A percentile compares a stretch with the other conserved stretches of the same genome.
These are phyloP conservation scores for Antheraea mylitta DNA, from an alignment of 1,140 invertebrate species.

Conservation along the genomic window DNA sequence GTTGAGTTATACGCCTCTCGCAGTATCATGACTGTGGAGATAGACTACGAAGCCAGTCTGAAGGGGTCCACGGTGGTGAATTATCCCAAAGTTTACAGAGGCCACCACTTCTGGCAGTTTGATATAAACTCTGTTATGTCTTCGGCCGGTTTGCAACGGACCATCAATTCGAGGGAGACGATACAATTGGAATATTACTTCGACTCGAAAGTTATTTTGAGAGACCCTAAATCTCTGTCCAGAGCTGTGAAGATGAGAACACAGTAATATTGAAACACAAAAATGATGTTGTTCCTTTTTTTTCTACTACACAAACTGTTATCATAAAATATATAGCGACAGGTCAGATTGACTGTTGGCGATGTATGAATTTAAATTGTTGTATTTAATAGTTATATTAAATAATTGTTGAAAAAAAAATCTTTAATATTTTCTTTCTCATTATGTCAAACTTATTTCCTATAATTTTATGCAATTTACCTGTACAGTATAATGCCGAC, in stretches of 20 bases:
- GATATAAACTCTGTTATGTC: constrained; percentile 31
- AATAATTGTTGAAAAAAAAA: too few relatives aligned
- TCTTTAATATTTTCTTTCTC: too few relatives aligned
- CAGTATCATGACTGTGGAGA: constrained; percentile 24
- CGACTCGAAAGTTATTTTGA: constrained; percentile 31
- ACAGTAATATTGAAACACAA: background rate
- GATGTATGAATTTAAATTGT: too few relatives aligned
- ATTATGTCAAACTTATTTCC: too few relatives aligned
- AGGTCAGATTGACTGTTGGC: too few relatives aligned
- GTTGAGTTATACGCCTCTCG: constrained; percentile 32
- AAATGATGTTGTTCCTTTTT: too few relatives aligned
- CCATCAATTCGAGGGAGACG: constrained; percentile 26
- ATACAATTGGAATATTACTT: constrained; percentile 36
- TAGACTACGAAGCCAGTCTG: constrained; percentile 44
- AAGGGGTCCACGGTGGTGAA: constrained; percentile 37
- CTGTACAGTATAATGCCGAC: too few relatives aligned
- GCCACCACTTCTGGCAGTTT: constrained; percentile 46
- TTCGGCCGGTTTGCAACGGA: constrained; percentile 20
- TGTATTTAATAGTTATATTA: too few relatives aligned
- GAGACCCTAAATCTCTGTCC: constrained; percentile 18
- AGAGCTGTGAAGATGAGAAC: background rate
- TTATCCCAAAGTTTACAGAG: constrained; percentile 31
- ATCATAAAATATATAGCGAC: too few relatives aligned
- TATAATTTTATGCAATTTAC: too few relatives aligned
- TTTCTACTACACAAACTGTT: too few relatives aligned